These are phyloP conservation scores for Myotis vivesi DNA, from an alignment of 2,797 vertebrate genomes.

Conservation along the genomic window DNA sequence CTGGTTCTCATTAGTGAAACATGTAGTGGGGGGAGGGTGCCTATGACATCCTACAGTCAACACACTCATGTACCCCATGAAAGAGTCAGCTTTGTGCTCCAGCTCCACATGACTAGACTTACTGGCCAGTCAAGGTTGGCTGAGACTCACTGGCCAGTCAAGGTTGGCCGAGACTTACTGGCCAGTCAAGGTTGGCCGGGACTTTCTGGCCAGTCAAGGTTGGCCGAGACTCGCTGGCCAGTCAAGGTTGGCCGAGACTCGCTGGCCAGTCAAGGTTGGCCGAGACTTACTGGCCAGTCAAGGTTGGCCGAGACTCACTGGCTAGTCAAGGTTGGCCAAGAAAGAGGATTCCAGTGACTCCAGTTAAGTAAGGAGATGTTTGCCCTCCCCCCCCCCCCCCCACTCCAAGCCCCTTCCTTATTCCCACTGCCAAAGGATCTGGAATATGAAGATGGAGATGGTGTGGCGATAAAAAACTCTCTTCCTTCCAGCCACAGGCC, in stretches of 20 bases:
- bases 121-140: background rate
- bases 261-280: background rate
- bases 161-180: background rate
- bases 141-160: background rate
- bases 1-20: background rate
- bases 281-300: background rate
- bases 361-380: background rate
- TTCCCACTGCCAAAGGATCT: background rate
- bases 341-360: background rate
- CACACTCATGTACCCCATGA: background rate
- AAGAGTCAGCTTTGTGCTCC: background rate
- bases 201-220: background rate
- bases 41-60: background rate
- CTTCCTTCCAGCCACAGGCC: background rate
- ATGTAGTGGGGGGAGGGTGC: background rate
- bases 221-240: background rate
- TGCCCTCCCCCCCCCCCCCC: rapidly evolving
- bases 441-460: background rate
- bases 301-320: background rate
- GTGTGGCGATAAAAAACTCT: background rate
- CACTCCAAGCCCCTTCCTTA: background rate
- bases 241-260: background rate
- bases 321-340: background rate
- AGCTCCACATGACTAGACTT: background rate
- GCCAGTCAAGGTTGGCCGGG: background rate